Percentiles rank a stretch among this genome's conserved stretches.
Conservation (phyloP, 2,113 vertebrate species). For the Hemiscyllium ocellatum region DNA sequence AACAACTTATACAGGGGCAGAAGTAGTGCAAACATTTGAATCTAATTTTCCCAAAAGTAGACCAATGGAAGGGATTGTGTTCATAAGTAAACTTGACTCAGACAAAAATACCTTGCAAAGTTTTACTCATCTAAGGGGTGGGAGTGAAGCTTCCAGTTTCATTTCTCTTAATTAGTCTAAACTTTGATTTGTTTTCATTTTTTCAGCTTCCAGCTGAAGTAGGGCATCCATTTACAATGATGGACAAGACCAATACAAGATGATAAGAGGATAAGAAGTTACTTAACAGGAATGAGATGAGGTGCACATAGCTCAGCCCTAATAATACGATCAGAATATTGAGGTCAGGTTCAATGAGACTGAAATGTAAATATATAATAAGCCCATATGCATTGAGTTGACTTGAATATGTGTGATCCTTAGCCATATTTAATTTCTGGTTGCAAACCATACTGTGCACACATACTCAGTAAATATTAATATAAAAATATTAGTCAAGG, state of each 20-base stretch:
- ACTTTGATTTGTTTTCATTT: neutral
- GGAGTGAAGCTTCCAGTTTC: neutral
- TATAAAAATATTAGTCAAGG: neutral
- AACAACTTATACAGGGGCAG: neutral
- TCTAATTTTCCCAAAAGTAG: neutral
- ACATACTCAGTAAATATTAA: neutral
- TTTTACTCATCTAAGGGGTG: neutral
- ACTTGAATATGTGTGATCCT: neutral
- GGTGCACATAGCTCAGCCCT: neutral
- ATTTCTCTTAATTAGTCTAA: neutral
- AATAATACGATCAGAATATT: neutral
- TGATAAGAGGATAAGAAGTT: neutral
- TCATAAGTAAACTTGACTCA: no score
- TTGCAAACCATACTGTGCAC: neutral
- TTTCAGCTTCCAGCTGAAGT: neutral
- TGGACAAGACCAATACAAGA: neutral
- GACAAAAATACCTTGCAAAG: neutral
- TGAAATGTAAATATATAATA: slow-evolving; percentile 1
- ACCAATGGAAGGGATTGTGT: neutral
- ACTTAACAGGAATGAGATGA: neutral
- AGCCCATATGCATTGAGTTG: neutral
- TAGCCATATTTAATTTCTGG: neutral
- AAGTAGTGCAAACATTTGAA: neutral
- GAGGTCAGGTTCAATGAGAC: neutral
- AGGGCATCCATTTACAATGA: neutral